Evolutionary conservation across 2,888 invertebrate genomes (phyloP), one percentile per base, ranked within the genome.

Genomic region (Leptinotarsa peninsularis): DNA sequence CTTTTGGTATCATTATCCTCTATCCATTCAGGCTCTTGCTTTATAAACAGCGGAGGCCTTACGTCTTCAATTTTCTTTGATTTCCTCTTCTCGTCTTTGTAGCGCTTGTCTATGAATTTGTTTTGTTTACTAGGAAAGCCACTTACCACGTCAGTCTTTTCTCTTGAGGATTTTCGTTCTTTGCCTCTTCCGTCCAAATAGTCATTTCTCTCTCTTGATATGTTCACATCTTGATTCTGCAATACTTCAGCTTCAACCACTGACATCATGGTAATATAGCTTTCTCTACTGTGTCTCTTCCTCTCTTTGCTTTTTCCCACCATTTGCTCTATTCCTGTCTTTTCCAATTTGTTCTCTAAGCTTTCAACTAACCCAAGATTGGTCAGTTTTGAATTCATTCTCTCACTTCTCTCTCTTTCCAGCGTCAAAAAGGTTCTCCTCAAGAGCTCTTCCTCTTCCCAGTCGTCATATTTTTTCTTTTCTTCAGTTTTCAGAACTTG

Each of bases 121-220:
- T 72, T 74, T 13, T 56, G 69, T 68, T 76, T 76, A 68, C 52
- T 71, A 60, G 18, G 15, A 17, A 7, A 21, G 43, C 67, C 54
- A 52, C 72, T 72, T 74, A 72, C 76, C 78, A 56, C 23, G 84
- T 86, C 69, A 84, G 84, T 76, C 27, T 69, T 74, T 69, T 21
- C 67, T 63, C 52, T 71, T 10, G 66, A 4, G 27, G 43, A 56
- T 68, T 68, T 75, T 17, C 17, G 52, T 72, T 67, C 23, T 49
- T 72, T 72, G 50, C 21, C 49, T 15, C 21, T 7, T 56, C 49
- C 18, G 21, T 58, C 23, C 14, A n/a, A 67, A 49, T 54, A 14
- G 18, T 72, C 54, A 68, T 27, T 33, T 27, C 27, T 52, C 50
- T 33, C 27, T 56, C 14, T 56, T 56, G 56, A 33, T 63, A 15